Evolutionary conservation across 1,140 invertebrate genomes (phyloP).

Genomic region (Riptortus pedestris): DNA sequence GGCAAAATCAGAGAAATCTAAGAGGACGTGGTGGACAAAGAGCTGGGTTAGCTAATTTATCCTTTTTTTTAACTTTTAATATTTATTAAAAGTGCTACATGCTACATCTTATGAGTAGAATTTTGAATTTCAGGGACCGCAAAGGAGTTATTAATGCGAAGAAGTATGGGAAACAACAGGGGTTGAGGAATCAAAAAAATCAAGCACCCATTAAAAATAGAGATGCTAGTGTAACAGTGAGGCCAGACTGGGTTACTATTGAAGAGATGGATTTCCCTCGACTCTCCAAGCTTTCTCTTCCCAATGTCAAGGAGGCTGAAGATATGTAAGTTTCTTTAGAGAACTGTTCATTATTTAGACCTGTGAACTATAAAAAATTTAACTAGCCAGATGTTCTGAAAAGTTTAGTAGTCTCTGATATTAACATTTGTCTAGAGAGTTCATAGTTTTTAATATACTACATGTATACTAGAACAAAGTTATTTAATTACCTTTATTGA

Average conservation of each 20-base stretch:
- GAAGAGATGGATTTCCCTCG: conserved; percentile 99
- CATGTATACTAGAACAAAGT: too few relatives aligned
- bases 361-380: too few relatives aligned
- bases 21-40: conserved; percentile 63
- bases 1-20: conserved; percentile 65
- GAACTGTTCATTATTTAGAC: too few relatives aligned
- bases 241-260: conserved; percentile 91
- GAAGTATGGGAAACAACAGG: conserved; percentile 73
- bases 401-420: too few relatives aligned
- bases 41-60: conserved; percentile 40
- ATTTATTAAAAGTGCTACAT: neutral
- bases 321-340: conserved; percentile 48
- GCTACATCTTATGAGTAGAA: neutral
- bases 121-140: conserved; percentile 39
- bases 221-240: conserved; percentile 94
- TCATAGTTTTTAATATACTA: too few relatives aligned
- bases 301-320: conserved; percentile 69
- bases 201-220: conserved; percentile 84
- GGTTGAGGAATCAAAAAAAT: conserved; percentile 56
- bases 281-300: conserved; percentile 81
- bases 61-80: neutral
- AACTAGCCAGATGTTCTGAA: too few relatives aligned
- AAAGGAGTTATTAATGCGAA: conserved; percentile 53
- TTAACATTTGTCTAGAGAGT: too few relatives aligned
- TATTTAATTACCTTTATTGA: too few relatives aligned